These are phyloP conservation scores for Coracopsis vasa DNA, from an alignment of 2,113 vertebrate species.

Conservation along the genomic window DNA sequence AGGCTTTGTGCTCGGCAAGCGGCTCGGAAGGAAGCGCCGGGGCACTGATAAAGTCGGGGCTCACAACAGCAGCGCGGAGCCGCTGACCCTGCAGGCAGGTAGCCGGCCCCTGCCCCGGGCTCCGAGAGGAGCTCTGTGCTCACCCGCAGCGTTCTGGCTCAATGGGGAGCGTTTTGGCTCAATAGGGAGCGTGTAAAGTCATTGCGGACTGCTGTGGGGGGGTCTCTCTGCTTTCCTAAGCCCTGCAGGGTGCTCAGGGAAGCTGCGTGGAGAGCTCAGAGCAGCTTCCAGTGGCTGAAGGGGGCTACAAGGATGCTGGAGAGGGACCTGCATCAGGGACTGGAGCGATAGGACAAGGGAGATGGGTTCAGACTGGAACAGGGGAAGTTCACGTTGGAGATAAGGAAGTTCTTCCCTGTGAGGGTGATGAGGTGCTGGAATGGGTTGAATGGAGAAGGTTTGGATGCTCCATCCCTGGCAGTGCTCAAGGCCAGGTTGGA, in stretches of 20 bases:
- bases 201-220: too few species aligned
- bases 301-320: too few species aligned
- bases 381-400: background rate
- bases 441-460: background rate
- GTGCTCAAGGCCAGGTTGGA: too few species aligned
- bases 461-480: background rate
- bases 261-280: background rate
- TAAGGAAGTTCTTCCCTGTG: background rate
- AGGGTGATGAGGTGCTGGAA: accelerated
- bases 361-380: background rate
- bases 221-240: too few species aligned
- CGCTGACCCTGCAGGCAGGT: background rate
- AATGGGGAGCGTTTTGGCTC: too few species aligned
- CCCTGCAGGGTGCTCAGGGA: background rate
- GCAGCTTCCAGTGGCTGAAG: background rate
- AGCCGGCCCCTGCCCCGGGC: background rate
- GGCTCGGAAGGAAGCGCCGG: constrained; percentile 74
- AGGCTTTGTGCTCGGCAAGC: constrained; percentile 64
- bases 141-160: too few species aligned
- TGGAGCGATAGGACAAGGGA: too few species aligned
- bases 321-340: too few species aligned
- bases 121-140: background rate
- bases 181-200: accelerated
- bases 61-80: background rate
- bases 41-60: constrained; percentile 60